Evolutionary conservation across 1,140 invertebrate species (phyloP), one percentile per base, ranked within the genome.

Genomic region (Drosophila nannoptera): DNA sequence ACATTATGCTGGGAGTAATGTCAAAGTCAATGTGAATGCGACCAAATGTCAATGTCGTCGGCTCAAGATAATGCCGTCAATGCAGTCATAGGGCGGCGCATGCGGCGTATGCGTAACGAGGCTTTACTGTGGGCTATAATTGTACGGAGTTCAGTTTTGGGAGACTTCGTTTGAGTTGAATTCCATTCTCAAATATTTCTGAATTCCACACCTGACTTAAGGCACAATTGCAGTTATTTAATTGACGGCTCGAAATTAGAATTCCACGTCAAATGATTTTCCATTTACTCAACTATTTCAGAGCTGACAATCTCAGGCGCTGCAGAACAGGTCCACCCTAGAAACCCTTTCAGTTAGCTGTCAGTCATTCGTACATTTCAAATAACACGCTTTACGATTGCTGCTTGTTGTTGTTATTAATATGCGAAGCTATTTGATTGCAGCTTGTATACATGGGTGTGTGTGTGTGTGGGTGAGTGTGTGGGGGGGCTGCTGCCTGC

Each of bases 11-110:
- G 22, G 22, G n/a, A 66, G 29, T 60, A 59, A 54, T 71, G 63
- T 76, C 77, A 80, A 80, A 80, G 77, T 80, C 77, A 78, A 78
- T 78, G 76, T 68, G 76, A 78, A 73, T 75, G 48, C 61, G 70
- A 75, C 60, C 77, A 80, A 80, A 80, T 80, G 77, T 80, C 78
- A 80, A 80, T 80, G 77, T 80, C n/a, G n/a, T n/a, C 77, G 77
- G 49, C 77, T 62, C 68, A 80, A 72, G 72, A 77, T 75, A 71
- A 71, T 75, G 62, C 67, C 67, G n/a, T n/a, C n/a, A n/a, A n/a
- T n/a, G n/a, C n/a, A n/a, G n/a, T n/a, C n/a, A n/a, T n/a, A n/a
- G n/a, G n/a, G n/a, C n/a, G 36, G 35, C 11, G 8, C 54, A 59
- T 59, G 32, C 46, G 55, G 67, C 60, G 71, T 73, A 59, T 73